Percentiles rank a stretch among this genome's conserved stretches.
phyloP scores from a whole-genome alignment of 1,140 invertebrate species.

The Cryptotermes secundus region DNA sequence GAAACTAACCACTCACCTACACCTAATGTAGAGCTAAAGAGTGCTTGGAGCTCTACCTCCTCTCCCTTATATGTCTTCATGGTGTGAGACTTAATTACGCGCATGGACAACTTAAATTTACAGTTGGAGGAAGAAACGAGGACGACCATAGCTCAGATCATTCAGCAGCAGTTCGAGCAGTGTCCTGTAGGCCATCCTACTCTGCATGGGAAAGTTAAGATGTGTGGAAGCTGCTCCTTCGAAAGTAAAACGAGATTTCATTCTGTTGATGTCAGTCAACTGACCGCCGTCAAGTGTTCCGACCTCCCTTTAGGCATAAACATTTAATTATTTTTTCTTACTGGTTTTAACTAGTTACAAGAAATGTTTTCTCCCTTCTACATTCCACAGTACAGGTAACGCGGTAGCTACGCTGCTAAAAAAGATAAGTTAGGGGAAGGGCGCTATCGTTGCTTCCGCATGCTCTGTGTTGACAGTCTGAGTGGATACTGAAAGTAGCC shows the following conservation, averaged over 20 bases:
- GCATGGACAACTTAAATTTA: no score
- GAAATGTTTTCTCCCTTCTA: background rate
- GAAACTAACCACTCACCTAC: no score
- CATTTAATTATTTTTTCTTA: background rate
- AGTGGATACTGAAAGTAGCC: no score
- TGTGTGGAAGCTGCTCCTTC: background rate
- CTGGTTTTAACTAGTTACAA: background rate
- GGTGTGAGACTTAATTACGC: no score
- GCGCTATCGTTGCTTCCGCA: no score
- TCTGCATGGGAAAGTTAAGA: background rate
- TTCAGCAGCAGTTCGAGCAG: no score
- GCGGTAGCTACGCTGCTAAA: background rate
- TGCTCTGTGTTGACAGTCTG: no score
- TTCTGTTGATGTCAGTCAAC: background rate
- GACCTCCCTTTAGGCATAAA: background rate
- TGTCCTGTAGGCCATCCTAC: background rate
- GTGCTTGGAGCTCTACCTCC: no score
- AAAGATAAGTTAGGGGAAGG: background rate
- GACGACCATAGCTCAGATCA: background rate
- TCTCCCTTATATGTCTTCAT: no score
- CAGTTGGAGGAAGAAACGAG: background rate
- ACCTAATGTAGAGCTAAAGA: no score
- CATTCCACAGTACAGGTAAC: background rate
- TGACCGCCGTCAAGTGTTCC: background rate
- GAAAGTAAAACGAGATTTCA: background rate